Percentiles rank a stretch among this genome's conserved stretches.
Evolutionary conservation across 1,140 invertebrate species (phyloP).

Genomic region (Cydia pomonella): DNA sequence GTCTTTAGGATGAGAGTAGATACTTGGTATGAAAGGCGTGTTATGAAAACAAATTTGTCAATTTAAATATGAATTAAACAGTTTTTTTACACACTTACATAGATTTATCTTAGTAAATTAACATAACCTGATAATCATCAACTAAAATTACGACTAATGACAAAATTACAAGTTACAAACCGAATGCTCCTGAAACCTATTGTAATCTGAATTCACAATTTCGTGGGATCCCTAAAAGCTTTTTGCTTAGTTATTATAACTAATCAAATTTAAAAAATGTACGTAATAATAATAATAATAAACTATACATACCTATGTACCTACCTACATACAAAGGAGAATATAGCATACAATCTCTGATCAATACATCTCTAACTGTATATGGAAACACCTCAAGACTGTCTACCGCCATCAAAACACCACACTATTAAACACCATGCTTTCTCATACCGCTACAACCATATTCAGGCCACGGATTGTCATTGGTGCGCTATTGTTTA

Average conservation of each 20-base stretch:
- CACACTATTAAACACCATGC: conserved; percentile 12
- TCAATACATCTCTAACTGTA: not conserved
- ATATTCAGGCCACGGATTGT: conserved; percentile 74
- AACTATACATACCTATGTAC: too few relatives aligned
- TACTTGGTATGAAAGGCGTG: not conserved
- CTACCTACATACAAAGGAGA: not conserved
- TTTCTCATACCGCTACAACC: conserved; percentile 49
- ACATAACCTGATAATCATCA: too few relatives aligned
- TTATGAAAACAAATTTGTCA: not conserved
- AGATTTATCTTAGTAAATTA: too few relatives aligned
- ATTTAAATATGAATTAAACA: not conserved
- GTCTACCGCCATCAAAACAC: not conserved
- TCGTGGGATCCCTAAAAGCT: too few relatives aligned
- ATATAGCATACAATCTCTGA: not conserved
- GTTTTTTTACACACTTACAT: not conserved
- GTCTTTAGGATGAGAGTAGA: not conserved
- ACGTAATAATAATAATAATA: too few relatives aligned
- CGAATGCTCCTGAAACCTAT: too few relatives aligned
- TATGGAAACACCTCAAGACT: not conserved
- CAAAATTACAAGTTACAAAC: too few relatives aligned
- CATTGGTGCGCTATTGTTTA: conserved; percentile 75
- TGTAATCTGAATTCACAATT: too few relatives aligned
- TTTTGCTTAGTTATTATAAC: too few relatives aligned
- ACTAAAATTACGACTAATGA: too few relatives aligned
- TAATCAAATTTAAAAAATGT: too few relatives aligned